These are phyloP conservation scores for Phytoseiulus persimilis DNA, from an alignment of 2,888 invertebrate species.

Conservation along the genomic window DNA sequence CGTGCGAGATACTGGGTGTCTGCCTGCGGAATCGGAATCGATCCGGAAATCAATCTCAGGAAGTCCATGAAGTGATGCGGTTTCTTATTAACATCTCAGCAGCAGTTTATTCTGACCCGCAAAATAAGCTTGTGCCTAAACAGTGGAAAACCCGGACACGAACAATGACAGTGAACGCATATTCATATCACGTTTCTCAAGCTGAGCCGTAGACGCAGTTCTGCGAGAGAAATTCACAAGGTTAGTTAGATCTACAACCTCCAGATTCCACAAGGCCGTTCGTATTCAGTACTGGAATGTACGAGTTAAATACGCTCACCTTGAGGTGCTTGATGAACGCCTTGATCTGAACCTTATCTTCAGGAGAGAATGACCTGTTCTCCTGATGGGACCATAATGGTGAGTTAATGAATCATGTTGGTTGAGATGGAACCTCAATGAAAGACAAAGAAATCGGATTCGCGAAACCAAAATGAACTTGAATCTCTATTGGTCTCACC, in stretches of 20 bases:
- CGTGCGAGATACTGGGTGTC: no score
- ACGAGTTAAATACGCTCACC: background rate
- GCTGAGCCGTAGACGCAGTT: background rate
- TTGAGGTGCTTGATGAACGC: constrained; percentile 18
- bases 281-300: no score
- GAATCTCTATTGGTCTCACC: no score
- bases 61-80: no score
- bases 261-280: no score
- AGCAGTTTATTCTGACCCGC: background rate
- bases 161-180: background rate
- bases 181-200: background rate
- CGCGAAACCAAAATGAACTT: no score
- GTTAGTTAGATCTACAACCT: no score
- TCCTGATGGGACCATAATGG: constrained; percentile 12
- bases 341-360: constrained; percentile 30
- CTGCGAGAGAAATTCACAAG: background rate
- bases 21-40: no score
- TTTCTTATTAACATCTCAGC: background rate
- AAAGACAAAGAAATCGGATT: no score
- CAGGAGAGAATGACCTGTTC: background rate
- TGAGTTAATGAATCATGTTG: no score
- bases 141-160: background rate
- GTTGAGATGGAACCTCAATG: no score
- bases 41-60: no score
- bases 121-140: background rate